Evolutionary conservation across 2,888 invertebrate genomes (phyloP), one percentile per base, ranked within the genome.

Genomic region (Mimas tiliae): DNA sequence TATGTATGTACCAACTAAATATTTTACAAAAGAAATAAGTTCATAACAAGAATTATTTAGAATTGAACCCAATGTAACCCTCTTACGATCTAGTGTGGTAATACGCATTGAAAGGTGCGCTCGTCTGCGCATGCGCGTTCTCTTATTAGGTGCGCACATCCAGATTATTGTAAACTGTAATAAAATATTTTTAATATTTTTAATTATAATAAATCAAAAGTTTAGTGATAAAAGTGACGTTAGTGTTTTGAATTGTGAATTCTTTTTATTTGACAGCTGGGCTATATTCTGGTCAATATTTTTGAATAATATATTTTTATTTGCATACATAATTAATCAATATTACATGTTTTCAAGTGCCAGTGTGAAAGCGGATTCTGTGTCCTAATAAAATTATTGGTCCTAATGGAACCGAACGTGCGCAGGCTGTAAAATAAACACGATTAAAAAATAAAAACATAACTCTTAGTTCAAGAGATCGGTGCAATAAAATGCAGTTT

Each of bases 61-160:
- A 63, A 69, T 69, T 65, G 70, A 69, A 75, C 72, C 71, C 69
- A 68, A 33, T 65, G 68, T 73, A 75, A 73, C 73, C 76, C 73
- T 69, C 65, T 63, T 69, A 38, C 69, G 38, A 21, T 65, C 67
- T 75, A 74, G 74, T 74, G 76, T 68, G 69, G 71, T 72, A 69
- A 68, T 62, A 71, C 67, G 66, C 69, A 67, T 53, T 68, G 63
- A 62, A 64, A 63, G 47, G 64, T 67, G 55, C n/a, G 67, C 74
- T 78, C 78, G 76, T 73, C 76, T 74, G 73, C 74, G 58, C 58
- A 19, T 58, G 58, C 58, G 58, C 58, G 42, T 38, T 58, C 58
- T 19, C n/a, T 42, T 19, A 67, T 66, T 67, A 65, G 67, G 64
- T 53, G 67, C 64, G 68, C 68, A 63, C 71, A 67, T 62, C 63